Conservation (phyloP, 2,797 vertebrate species). For the Chiroxiphia lanceolata region DNA sequence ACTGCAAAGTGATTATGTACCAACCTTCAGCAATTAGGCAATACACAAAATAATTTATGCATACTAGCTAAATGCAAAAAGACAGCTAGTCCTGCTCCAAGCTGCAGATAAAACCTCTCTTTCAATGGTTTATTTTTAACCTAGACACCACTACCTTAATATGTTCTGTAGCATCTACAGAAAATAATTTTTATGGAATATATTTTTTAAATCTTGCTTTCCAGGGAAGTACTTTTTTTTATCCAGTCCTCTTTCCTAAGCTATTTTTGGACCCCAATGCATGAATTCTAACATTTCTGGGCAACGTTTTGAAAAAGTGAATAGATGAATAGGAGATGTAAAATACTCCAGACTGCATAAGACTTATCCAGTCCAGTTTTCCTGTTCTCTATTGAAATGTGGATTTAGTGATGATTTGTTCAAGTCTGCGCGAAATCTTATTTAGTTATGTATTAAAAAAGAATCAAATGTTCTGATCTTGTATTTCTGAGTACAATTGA, state of each 20-base stretch:
- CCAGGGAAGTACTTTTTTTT: neutral
- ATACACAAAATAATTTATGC: neutral
- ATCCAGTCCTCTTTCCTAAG: neutral
- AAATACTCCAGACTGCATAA: neutral
- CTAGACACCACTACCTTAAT: neutral
- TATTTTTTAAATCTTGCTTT: constrained; percentile 19
- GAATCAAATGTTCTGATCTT: neutral
- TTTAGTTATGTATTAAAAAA: neutral
- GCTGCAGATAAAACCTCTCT: neutral
- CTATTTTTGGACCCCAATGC: neutral
- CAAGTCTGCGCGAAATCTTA: neutral
- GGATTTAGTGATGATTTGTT: constrained; percentile 18
- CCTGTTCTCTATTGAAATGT: neutral
- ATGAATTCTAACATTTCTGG: constrained; percentile 26
- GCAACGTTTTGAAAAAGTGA: neutral
- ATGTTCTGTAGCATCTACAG: neutral
- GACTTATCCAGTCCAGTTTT: constrained; percentile 7
- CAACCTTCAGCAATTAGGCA: neutral
- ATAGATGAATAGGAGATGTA: constrained; percentile 21
- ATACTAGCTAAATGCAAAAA: neutral
- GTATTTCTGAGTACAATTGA: neutral
- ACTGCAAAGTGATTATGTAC: neutral
- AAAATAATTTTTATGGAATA: neutral
- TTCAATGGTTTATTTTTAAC: constrained; percentile 12
- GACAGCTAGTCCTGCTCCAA: neutral